These are phyloP conservation scores for Mizuhopecten yessoensis DNA, from an alignment of 1,140 invertebrate species.

Conservation along the genomic window DNA sequence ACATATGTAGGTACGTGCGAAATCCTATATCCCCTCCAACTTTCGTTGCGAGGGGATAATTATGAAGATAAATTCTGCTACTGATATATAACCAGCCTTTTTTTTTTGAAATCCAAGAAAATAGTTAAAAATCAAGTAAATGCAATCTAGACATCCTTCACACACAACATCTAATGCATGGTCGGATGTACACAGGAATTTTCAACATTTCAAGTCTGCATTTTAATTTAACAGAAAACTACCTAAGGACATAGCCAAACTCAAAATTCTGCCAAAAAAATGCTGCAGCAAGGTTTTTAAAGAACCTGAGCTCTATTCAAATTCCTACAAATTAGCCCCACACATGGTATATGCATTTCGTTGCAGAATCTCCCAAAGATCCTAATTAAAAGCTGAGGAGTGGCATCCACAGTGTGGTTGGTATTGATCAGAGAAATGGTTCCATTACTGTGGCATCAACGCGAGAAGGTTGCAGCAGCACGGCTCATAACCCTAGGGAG, in stretches of 20 bases:
- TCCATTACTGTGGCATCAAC: neutral
- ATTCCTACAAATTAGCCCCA: neutral
- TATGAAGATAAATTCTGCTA: no score
- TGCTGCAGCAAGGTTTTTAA: neutral
- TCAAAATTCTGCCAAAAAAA: neutral
- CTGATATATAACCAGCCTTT: no score
- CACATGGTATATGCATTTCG: neutral
- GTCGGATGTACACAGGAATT: no score
- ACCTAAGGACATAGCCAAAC: neutral
- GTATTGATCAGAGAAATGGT: neutral
- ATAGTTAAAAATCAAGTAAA: no score
- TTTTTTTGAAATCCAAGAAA: no score
- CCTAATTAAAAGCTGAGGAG: neutral
- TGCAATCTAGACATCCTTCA: no score
- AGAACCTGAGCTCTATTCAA: neutral
- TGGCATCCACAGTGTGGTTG: neutral
- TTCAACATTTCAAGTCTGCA: no score
- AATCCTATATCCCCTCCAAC: no score
- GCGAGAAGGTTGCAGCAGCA: conserved; percentile 1
- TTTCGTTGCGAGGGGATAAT: no score
- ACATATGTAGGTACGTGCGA: no score
- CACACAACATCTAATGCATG: no score
- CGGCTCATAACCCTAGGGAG: neutral
- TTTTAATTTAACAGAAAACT: neutral
- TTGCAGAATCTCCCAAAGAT: conserved; percentile 2